Evolutionary conservation across 2,797 vertebrate genomes (phyloP).

Genomic region (Parauchenoglanis punctatus): DNA sequence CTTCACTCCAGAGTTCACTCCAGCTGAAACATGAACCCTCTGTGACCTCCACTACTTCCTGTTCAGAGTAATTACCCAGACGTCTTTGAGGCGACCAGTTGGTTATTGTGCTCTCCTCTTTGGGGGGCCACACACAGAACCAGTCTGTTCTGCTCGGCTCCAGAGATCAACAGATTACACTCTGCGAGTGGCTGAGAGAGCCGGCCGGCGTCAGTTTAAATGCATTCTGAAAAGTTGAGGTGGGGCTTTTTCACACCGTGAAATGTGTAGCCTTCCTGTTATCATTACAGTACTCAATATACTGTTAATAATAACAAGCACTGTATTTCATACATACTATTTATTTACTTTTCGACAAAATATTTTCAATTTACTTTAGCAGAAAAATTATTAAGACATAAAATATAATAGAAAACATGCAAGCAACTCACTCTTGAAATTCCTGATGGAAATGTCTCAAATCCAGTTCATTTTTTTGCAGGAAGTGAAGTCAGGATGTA

Average conservation of each 20-base stretch:
- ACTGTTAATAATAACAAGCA: background rate
- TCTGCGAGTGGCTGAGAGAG: background rate
- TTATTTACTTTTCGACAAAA: background rate
- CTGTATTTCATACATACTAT: background rate
- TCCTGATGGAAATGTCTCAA: background rate
- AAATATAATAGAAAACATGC: no score
- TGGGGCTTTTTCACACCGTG: background rate
- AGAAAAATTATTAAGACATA: background rate
- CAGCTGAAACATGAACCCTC: slow-evolving; percentile 50
- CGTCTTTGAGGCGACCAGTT: slow-evolving; percentile 1
- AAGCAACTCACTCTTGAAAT: background rate
- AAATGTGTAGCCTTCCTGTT: no score
- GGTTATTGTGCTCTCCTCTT: slow-evolving; percentile 46
- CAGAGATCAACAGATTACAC: slow-evolving; percentile 40
- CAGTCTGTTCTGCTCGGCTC: slow-evolving; percentile 28
- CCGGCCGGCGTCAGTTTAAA: slow-evolving; percentile 6
- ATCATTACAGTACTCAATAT: background rate
- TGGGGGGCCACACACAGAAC: slow-evolving; percentile 51
- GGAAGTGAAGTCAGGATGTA: background rate
- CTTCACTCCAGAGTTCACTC: slow-evolving; percentile 39
- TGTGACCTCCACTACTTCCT: slow-evolving; percentile 49
- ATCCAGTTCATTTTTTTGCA: background rate
- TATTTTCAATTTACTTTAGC: background rate
- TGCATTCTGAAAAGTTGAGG: background rate
- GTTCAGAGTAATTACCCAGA: slow-evolving; percentile 54